phyloP scores from a whole-genome alignment of 2,888 invertebrate species.

The Teleiodes luculella region DNA sequence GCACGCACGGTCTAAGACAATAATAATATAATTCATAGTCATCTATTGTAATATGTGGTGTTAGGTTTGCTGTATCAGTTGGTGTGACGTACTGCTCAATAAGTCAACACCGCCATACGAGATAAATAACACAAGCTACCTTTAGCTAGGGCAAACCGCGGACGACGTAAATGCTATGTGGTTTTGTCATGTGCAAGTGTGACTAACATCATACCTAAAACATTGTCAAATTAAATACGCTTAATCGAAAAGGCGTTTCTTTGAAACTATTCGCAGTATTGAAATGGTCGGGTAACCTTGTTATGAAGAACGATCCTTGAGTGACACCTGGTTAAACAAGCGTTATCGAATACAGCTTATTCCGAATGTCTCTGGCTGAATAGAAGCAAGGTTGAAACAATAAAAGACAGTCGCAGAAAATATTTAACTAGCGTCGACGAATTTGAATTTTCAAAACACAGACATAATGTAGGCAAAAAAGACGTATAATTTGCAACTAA shows the following conservation, averaged over 20 bases:
- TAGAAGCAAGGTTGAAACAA: constrained; percentile 25
- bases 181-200: constrained; percentile 22
- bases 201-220: constrained; percentile 17
- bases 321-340: constrained; percentile 59
- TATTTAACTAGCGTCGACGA: background rate
- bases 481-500: too few species aligned
- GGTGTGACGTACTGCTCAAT: background rate
- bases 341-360: constrained; percentile 50
- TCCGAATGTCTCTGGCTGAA: constrained; percentile 22
- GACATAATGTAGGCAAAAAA: too few species aligned
- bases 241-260: constrained; percentile 21
- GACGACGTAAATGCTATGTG: constrained; percentile 9
- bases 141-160: background rate
- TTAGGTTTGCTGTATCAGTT: background rate
- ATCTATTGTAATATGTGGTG: background rate
- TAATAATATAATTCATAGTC: background rate
- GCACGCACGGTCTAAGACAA: background rate
- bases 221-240: constrained; percentile 25
- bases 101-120: background rate
- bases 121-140: background rate
- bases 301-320: constrained; percentile 41
- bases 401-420: background rate
- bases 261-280: constrained; percentile 25
- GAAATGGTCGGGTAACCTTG: constrained; percentile 30
- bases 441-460: background rate